Base-by-base conservation (phyloP, 2,888 invertebrate genomes). In the Zhuqinia jingwanae region DNA sequence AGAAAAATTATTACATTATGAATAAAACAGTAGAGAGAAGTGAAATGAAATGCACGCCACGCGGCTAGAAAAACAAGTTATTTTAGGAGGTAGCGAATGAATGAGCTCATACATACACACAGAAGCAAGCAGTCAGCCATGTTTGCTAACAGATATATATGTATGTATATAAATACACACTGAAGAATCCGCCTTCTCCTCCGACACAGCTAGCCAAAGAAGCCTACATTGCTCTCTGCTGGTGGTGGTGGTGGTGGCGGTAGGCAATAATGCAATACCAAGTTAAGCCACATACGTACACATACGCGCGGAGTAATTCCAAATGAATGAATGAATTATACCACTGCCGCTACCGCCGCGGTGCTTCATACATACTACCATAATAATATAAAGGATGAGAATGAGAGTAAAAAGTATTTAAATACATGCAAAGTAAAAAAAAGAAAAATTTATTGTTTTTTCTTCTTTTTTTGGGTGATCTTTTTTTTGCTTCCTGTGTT, bases 1-100 rank as follows among this genome's bases (percentile, higher is more conserved):
- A 85, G 75, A 88, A 85, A 87, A 88, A 88, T 88, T 88, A 85
- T 88, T 88, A 87, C 85, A 81, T 85, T 87, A 88, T 89, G 88
- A 90, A 90, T 89, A 89, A 89, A 89, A 89, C 84, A 88, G 87
- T 83, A 87, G 87, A 88, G 50, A 73, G 77, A 60, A 36, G 30
- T 11, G 56, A 75, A 85, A 85, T 85, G 80, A 70, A 36, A 85
- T 77, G 84, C 76, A 84, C 77, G 25, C 5, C 76, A 84, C 77
- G 25, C 5, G 50, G 47, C 47, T 30, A 58, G 42, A 68, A 77
- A 58, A 36, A 36, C 22, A 73, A 50, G 73, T 73, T 50, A n/a
- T n/a, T n/a, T n/a, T n/a, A 73, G 50, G 73, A 17, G 15, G 50
- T 27, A 45, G 17, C 36, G 73, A 73, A 73, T 2, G 50, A 50